Conservation (phyloP, 2,888 invertebrate genomes). For the Mythimna vitellina region DNA sequence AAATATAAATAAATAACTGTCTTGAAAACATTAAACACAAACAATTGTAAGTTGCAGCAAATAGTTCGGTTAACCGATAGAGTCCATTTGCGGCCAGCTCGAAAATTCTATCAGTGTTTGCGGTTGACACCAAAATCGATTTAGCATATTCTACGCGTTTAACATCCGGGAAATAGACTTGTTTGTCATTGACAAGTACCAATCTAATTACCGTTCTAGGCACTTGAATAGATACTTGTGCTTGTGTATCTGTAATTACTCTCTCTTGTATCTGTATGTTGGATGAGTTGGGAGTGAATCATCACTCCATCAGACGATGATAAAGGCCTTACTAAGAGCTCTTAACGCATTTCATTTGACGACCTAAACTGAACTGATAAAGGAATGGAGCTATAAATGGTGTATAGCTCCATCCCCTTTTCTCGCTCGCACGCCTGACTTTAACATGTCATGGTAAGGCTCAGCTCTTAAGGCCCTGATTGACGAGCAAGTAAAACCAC, state of each 20-base stretch:
- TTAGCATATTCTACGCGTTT: constrained; percentile 2
- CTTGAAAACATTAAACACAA: neutral
- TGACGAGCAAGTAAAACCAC: no score
- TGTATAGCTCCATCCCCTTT: no score
- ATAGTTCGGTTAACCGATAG: constrained; percentile 10
- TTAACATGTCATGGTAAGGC: no score
- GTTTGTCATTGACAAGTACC: neutral
- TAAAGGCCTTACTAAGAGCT: no score
- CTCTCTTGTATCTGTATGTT: no score
- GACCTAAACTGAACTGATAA: no score
- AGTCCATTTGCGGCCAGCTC: constrained; percentile 30
- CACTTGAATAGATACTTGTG: neutral
- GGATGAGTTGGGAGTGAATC: no score
- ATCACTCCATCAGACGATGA: no score
- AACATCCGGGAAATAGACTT: constrained; percentile 15
- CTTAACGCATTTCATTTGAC: no score
- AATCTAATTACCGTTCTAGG: neutral
- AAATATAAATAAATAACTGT: neutral
- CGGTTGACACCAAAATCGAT: constrained; percentile 11
- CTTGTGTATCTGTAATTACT: neutral
- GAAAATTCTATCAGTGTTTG: constrained; percentile 43
- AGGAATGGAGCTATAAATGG: no score
- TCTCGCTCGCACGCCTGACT: no score
- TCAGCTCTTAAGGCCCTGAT: no score
- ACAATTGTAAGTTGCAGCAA: constrained; percentile 15